Evolutionary conservation across 2,797 vertebrate genomes (phyloP).

Genomic region (Acrossocheilus fasciatus): DNA sequence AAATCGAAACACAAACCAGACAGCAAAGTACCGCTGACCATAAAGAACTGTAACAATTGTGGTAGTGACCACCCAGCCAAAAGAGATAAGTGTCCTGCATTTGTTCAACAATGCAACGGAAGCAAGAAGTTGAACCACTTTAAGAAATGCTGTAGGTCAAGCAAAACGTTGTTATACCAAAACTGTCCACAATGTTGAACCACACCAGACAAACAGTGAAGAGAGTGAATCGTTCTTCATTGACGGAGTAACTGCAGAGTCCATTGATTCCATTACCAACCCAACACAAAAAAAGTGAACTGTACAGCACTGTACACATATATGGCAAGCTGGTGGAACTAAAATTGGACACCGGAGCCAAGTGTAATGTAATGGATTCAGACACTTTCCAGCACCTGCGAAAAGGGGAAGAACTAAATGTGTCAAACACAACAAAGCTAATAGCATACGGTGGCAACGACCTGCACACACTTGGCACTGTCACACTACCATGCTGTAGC

Average conservation of each 20-base stretch:
- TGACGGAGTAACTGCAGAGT: not conserved
- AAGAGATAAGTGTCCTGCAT: constrained; percentile 10
- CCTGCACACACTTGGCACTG: not conserved
- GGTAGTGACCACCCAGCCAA: not conserved
- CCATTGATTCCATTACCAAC: not conserved
- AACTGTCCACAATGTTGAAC: not conserved
- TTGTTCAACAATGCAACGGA: constrained; percentile 24
- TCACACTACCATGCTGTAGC: not conserved
- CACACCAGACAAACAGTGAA: not conserved
- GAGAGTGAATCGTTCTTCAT: constrained; percentile 16
- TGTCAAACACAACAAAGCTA: constrained; percentile 18
- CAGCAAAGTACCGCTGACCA: not conserved
- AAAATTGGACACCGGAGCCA: not conserved
- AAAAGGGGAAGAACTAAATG: not conserved
- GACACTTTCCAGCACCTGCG: not conserved
- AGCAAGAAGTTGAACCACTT: constrained; percentile 29
- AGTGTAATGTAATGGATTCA: not conserved
- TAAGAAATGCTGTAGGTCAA: constrained; percentile 24
- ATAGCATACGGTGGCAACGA: constrained; percentile 23
- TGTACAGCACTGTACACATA: constrained; percentile 5
- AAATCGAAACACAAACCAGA: not conserved
- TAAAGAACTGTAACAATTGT: constrained; percentile 12
- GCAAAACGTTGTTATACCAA: not conserved
- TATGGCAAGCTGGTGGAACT: not conserved
- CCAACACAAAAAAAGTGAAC: not conserved